Conservation (phyloP, 2,888 invertebrate genomes). For the Lasioglossum zephyrum region DNA sequence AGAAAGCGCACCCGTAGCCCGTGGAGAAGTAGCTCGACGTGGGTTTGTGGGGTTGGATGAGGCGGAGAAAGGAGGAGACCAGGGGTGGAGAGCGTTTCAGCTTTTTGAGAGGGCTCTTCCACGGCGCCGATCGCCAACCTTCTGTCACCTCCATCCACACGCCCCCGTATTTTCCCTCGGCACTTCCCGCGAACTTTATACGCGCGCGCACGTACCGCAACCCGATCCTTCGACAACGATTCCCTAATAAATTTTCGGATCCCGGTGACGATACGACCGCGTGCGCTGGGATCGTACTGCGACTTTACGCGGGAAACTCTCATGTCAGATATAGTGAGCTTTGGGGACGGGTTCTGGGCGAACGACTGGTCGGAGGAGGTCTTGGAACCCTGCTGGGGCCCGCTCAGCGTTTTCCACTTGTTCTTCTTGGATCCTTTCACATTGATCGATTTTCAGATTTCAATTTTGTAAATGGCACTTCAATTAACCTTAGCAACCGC, state of each 20-base stretch:
- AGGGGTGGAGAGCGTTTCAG: not conserved
- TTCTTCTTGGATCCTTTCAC: not conserved
- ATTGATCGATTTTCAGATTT: not conserved
- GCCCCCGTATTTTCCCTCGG: slow-evolving; percentile 31
- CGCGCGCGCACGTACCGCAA: slow-evolving; percentile 32
- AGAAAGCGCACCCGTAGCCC: not conserved
- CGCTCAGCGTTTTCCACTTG: too few species aligned
- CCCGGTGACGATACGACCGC: not conserved
- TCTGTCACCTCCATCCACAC: slow-evolving; percentile 22
- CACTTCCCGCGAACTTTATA: slow-evolving; percentile 25
- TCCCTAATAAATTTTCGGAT: slow-evolving; percentile 6
- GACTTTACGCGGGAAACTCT: slow-evolving; percentile 5
- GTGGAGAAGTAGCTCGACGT: slow-evolving; percentile 1
- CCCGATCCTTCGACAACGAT: slow-evolving; percentile 20
- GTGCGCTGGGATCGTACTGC: not conserved
- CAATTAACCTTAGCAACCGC: too few species aligned
- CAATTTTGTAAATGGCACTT: too few species aligned
- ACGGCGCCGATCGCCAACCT: slow-evolving; percentile 24
- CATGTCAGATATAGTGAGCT: not conserved
- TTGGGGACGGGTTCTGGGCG: not conserved
- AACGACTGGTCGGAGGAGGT: not conserved
- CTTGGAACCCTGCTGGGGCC: too few species aligned
- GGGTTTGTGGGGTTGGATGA: not conserved
- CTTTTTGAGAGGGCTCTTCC: slow-evolving; percentile 33
- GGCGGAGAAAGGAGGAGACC: too few species aligned